These are phyloP conservation scores for Hirundichthys speculiger DNA, from an alignment of 2,113 vertebrate species.

Conservation along the genomic window DNA sequence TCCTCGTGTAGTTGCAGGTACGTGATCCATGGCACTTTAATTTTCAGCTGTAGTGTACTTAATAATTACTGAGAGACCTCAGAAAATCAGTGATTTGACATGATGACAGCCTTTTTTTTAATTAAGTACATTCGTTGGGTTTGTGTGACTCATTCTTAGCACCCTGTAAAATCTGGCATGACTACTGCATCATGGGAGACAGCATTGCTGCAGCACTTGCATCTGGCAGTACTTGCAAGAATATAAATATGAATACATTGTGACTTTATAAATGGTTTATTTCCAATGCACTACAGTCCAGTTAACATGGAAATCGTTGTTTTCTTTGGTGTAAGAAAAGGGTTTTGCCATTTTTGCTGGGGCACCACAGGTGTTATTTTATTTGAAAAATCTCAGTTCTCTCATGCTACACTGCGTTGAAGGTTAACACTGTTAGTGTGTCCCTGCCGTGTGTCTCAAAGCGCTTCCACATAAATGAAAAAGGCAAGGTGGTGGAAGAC, in stretches of 20 bases:
- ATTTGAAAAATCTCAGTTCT: constrained; percentile 15
- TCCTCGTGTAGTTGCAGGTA: not conserved
- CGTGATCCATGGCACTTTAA: no score
- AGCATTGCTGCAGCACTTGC: constrained; percentile 2
- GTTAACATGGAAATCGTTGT: not conserved
- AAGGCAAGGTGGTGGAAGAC: constrained; percentile 16
- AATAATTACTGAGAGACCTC: not conserved
- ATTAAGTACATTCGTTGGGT: not conserved
- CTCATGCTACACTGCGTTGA: not conserved
- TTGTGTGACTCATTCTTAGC: not conserved
- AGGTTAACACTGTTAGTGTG: constrained; percentile 13
- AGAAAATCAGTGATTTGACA: not conserved
- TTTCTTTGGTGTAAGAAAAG: not conserved
- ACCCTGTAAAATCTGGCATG: not conserved
- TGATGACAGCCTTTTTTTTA: not conserved
- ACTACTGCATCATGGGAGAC: not conserved
- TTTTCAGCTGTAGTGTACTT: not conserved
- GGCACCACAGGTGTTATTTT: not conserved
- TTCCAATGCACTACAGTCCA: not conserved
- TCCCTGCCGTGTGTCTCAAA: constrained; percentile 26
- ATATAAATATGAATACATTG: not conserved
- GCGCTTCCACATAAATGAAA: constrained; percentile 10
- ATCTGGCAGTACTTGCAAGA: not conserved
- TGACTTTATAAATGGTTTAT: not conserved
- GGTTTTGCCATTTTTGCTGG: constrained; percentile 3